Conservation (phyloP, 2,888 invertebrate species). For the Scrobipalpa atriplicella region DNA sequence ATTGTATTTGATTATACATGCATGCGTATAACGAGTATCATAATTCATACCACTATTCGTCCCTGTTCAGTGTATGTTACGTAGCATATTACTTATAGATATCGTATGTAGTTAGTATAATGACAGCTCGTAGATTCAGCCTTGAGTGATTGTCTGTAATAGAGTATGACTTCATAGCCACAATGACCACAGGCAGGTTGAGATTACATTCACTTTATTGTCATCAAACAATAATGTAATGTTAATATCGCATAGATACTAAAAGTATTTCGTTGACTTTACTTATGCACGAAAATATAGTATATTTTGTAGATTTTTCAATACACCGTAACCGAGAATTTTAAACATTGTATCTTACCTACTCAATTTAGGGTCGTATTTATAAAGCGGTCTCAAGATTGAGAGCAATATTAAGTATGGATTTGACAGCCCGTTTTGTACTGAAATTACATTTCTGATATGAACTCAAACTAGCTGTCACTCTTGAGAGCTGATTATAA, state of each 20-base stretch:
- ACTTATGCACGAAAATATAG: not conserved
- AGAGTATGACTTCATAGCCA: constrained; percentile 46
- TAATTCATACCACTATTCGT: not conserved
- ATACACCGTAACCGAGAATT: not conserved
- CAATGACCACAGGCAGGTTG: constrained; percentile 32
- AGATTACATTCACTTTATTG: not conserved
- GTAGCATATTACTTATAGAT: not conserved
- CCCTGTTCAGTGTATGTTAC: not conserved
- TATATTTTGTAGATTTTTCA: not conserved
- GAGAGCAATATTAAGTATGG: too few relatives aligned
- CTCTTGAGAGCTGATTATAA: too few relatives aligned
- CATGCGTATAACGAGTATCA: not conserved
- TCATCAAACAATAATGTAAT: not conserved
- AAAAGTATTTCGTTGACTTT: not conserved
- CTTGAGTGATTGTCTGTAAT: constrained; percentile 39
- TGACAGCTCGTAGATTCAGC: constrained; percentile 20
- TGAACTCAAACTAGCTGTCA: too few relatives aligned
- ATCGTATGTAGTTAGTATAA: constrained; percentile 19
- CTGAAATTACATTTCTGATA: too few relatives aligned
- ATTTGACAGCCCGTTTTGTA: too few relatives aligned
- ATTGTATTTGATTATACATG: not conserved
- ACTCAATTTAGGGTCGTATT: too few relatives aligned
- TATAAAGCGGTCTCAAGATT: too few relatives aligned
- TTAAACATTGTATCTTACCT: not conserved
- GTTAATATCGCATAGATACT: not conserved